Evolutionary conservation across 1,140 invertebrate genomes (phyloP).

Genomic region (Drosophila pachea): DNA sequence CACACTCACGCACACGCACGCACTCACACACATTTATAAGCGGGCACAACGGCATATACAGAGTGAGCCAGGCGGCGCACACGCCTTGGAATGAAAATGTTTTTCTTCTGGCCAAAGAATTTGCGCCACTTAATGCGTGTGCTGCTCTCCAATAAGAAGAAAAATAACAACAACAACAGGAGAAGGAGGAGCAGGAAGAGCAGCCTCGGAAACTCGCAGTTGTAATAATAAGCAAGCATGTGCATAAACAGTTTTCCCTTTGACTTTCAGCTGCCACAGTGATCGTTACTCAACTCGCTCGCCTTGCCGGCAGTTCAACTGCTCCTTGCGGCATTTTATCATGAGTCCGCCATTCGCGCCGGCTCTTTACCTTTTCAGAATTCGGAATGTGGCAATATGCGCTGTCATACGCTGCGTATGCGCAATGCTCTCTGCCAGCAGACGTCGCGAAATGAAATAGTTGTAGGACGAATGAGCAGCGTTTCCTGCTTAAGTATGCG

Average conservation of each 20-base stretch:
- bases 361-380: not conserved
- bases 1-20: not conserved
- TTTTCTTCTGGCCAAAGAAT: conserved; percentile 67
- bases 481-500: not conserved
- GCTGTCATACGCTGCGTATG: conserved; percentile 47
- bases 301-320: conserved; percentile 8
- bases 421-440: conserved; percentile 30
- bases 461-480: not conserved
- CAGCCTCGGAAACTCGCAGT: conserved; percentile 30
- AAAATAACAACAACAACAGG: conserved; percentile 32
- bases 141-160: conserved; percentile 37
- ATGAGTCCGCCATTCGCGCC: conserved; percentile 10
- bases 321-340: conserved; percentile 45
- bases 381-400: conserved; percentile 36
- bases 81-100: conserved; percentile 75
- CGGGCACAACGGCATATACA: too few species aligned
- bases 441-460: conserved; percentile 13
- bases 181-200: conserved; percentile 9
- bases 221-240: conserved; percentile 47
- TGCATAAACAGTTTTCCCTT: conserved; percentile 10
- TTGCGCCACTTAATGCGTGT: conserved; percentile 45
- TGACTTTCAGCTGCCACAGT: conserved; percentile 58
- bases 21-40: not conserved
- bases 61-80: conserved; percentile 21
- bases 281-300: conserved; percentile 66